These are phyloP conservation scores for Rattus norvegicus DNA, from an alignment of 2,113 vertebrate species.

Conservation along the genomic window DNA sequence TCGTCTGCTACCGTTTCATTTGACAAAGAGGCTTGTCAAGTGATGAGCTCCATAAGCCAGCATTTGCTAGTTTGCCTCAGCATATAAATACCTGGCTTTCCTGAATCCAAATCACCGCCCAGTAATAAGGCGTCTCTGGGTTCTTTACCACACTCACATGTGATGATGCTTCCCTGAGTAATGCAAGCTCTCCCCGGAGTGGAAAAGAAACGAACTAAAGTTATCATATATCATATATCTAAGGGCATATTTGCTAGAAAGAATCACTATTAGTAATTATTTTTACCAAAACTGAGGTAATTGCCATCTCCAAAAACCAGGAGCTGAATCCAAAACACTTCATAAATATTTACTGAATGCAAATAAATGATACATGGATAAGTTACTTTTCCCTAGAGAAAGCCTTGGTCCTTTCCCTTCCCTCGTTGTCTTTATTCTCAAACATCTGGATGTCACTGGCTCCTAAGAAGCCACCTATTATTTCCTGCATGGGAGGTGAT, in stretches of 20 bases:
- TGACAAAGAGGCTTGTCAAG: slow-evolving; percentile 50
- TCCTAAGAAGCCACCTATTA: not conserved
- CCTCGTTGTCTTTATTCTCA: not conserved
- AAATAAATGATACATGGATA: slow-evolving; percentile 36
- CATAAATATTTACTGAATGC: slow-evolving; percentile 52
- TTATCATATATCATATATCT: not conserved
- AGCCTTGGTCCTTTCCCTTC: not conserved
- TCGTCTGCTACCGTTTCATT: slow-evolving; percentile 59
- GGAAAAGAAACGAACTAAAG: slow-evolving; percentile 53
- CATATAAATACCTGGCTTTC: slow-evolving; percentile 58
- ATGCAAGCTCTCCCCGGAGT: slow-evolving; percentile 53
- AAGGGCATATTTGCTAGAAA: slow-evolving; percentile 13
- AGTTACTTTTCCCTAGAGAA: slow-evolving; percentile 48
- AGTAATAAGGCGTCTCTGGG: slow-evolving; percentile 52
- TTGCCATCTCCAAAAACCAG: slow-evolving; percentile 39
- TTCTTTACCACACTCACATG: slow-evolving; percentile 14
- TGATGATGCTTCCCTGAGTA: slow-evolving; percentile 55
- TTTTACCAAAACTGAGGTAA: slow-evolving; percentile 35
- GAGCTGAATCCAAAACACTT: slow-evolving; percentile 42
- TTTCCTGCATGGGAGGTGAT: slow-evolving; percentile 10
- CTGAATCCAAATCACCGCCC: slow-evolving; percentile 26
- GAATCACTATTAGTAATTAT: slow-evolving; percentile 21
- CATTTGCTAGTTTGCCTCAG: slow-evolving; percentile 51
- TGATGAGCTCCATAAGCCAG: slow-evolving; percentile 64
- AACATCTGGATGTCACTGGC: not conserved